Evolutionary conservation across 2,888 invertebrate species (phyloP), one percentile per base, ranked within the genome.

Genomic region (Lochmaea capreae): DNA sequence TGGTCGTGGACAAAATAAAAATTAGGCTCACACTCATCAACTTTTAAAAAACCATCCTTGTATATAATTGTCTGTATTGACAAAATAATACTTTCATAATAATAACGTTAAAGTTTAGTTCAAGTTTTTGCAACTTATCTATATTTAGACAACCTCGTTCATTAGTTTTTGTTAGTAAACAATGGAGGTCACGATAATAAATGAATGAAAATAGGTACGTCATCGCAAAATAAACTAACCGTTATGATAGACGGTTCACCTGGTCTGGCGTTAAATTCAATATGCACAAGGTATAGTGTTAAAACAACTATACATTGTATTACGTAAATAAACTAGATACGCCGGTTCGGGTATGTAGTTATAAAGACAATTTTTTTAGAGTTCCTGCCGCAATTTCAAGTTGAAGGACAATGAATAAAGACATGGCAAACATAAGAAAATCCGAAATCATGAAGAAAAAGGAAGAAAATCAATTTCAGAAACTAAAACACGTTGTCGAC

Each of bases 151-250:
- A 61, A 68, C 16, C 61, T 61, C 49, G 16, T 68, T 6, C 52
- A 61, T 52, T 68, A 67, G 18, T 18, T 62, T 59, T 68, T 33
- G 26, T 57, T 61, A 61, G 68, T 68, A 68, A 68, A 68, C 61
- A 68, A 68, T 52, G 42, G 52, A 68, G 68, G 68, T 68, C 68
- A 68, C 49, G 12, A 12, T 52, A 68, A 61, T 49, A 68, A 62
- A 62, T 68, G 61, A 68, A 68, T 68, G 61, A 52, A 68, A 42
- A 39, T 61, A n/a, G n/a, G n/a, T n/a, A 62, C 68, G 61, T 68
- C 68, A 61, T 62, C 57, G 1, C 57, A 22, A 49, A 18, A 61
- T 68, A 68, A 68, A 68, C 33, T 14, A 18, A 61, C 61, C 26
- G 59, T 16, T 52, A 54, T 54, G 33, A 66, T 62, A 26, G 59